Percentiles rank a stretch among this genome's conserved stretches.
These are phyloP conservation scores for Gasteruption jaculator DNA, from an alignment of 2,888 invertebrate species.

Conservation along the genomic window DNA sequence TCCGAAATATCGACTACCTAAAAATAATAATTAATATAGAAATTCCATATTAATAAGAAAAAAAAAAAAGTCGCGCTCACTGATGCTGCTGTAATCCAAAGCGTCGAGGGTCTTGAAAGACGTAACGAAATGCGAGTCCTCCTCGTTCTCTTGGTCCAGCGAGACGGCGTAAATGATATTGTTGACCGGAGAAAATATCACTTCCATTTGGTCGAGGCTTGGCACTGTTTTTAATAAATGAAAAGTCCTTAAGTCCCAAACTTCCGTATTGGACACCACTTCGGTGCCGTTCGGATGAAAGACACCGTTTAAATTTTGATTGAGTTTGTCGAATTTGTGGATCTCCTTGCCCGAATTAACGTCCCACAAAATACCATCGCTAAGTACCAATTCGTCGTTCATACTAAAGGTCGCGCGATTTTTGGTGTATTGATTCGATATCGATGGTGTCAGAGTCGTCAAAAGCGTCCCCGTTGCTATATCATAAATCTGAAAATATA, in stretches of 20 bases:
- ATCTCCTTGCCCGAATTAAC: slow-evolving; percentile 81
- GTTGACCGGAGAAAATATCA: slow-evolving; percentile 83
- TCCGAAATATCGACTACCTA: too few species aligned
- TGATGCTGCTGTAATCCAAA: slow-evolving; percentile 89
- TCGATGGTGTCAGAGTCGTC: slow-evolving; percentile 69
- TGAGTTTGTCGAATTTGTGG: slow-evolving; percentile 96
- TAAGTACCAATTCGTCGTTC: slow-evolving; percentile 85
- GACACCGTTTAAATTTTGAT: slow-evolving; percentile 89
- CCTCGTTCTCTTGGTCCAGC: slow-evolving; percentile 69
- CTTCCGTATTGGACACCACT: slow-evolving; percentile 96
- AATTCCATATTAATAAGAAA: not conserved
- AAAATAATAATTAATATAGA: slow-evolving; percentile 2
- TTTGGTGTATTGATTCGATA: slow-evolving; percentile 89
- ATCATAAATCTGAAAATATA: slow-evolving; percentile 73
- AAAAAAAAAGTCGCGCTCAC: slow-evolving; percentile 51
- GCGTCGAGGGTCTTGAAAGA: slow-evolving; percentile 95
- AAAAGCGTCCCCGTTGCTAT: slow-evolving; percentile 73
- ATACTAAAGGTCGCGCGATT: slow-evolving; percentile 94
- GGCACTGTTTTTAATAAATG: slow-evolving; percentile 92
- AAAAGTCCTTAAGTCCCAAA: slow-evolving; percentile 96
- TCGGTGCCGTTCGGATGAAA: slow-evolving; percentile 95
- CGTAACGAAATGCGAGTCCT: slow-evolving; percentile 77
- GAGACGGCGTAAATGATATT: slow-evolving; percentile 85
- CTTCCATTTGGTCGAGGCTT: slow-evolving; percentile 83
- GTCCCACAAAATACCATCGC: slow-evolving; percentile 94